Base-by-base conservation (phyloP, 2,888 invertebrate species). In the Hirtodrosophila confusa region DNA sequence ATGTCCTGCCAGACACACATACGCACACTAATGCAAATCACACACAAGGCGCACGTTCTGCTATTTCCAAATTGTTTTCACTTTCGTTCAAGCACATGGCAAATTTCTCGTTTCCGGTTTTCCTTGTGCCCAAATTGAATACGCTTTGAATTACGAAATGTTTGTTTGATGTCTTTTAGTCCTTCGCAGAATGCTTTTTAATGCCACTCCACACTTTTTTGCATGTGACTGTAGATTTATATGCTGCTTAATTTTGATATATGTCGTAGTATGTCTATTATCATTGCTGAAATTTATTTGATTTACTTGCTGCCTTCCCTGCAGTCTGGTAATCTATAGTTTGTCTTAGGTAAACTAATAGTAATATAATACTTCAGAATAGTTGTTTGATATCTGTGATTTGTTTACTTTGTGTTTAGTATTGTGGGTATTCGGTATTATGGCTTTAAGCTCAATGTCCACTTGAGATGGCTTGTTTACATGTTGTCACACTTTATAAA, bases 31-130 rank as follows among this genome's bases (percentile, higher is more conserved):
- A 80, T 70, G 74, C 74, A 72, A 72, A 72, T 73, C 63, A 61
- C 50, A 58, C 45, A 64, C 23, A 54, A 57, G 33, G 41, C 35
- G 77, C 71, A 82, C 80, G 77, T 86, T 86, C 67, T 77, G 69
- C 63, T 60, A 56, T 79, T 80, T 60, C 66, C 65, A 77, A 82
- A 86, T 87, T 69, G 86, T 77, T 86, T 83, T 77, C 69, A 72
- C 70, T 82, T 74, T 76, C 67, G 36, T 39, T 70, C 65, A 74
- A 74, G 78, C 67, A 73, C 69, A 62, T 70, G 66, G 40, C 53
- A 69, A 77, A 75, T 80, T 67, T 72, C 24, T 47, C 53, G 51
- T 67, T 63, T 60, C 62, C 37, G 51, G 33, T 62, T 47, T 61
- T 27, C 24, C 37, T 39, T 35, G 8, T 7, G 29, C 7, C 27